These are phyloP conservation scores for Artemisiospiza belli DNA, from an alignment of 2,113 vertebrate genomes.

Conservation along the genomic window DNA sequence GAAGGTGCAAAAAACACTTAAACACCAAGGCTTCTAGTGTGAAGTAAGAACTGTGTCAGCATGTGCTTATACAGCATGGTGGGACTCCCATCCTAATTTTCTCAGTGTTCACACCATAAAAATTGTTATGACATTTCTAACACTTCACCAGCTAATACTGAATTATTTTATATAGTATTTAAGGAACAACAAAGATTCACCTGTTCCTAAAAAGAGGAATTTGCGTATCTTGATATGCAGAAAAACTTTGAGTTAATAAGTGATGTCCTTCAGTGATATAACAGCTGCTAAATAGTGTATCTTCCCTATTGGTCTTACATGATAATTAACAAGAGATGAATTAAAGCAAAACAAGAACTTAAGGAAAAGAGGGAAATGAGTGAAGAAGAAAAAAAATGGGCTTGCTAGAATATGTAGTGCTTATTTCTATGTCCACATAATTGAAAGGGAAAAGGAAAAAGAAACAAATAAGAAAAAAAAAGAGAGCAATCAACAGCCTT, in stretches of 20 bases:
- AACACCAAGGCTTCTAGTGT: background rate
- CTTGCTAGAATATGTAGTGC: background rate
- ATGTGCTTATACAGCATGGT: background rate
- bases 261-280: too few relatives aligned
- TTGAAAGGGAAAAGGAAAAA: background rate
- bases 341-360: background rate
- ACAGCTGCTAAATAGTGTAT: background rate
- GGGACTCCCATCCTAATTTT: background rate
- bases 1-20: background rate
- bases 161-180: background rate
- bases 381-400: background rate
- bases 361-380: background rate
- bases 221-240: background rate
- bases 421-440: background rate
- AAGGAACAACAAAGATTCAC: background rate
- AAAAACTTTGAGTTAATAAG: background rate
- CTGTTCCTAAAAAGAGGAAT: background rate
- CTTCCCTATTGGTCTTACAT: background rate
- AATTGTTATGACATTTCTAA: background rate
- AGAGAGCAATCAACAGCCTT: background rate
- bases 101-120: background rate
- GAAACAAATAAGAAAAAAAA: background rate
- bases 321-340: background rate
- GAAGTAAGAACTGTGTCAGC: background rate
- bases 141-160: background rate